Evolutionary conservation across 2,797 vertebrate species (phyloP).

Genomic region (Erethizon dorsatum): DNA sequence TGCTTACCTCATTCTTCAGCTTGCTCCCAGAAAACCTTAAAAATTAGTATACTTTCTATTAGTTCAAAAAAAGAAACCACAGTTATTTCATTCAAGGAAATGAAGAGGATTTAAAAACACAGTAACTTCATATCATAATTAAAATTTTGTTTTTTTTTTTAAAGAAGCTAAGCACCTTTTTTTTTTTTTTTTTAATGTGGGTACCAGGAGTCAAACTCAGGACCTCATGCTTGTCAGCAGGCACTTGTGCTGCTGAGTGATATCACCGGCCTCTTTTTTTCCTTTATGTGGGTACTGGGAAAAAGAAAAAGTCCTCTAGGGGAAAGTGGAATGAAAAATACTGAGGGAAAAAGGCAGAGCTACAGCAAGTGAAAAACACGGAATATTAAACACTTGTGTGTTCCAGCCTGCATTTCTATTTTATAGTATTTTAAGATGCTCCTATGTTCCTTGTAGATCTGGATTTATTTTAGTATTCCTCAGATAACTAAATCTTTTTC

Average conservation of each 20-base stretch:
- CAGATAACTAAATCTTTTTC: background rate
- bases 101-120: conserved; percentile 21
- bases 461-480: conserved; percentile 18
- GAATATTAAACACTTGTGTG: background rate
- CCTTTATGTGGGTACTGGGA: too few species aligned
- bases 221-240: too few species aligned
- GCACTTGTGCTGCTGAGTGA: too few species aligned
- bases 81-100: conserved; percentile 59
- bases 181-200: background rate
- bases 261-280: too few species aligned
- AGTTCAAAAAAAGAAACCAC: conserved; percentile 72
- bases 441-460: background rate
- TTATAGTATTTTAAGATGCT: background rate
- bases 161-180: conserved; percentile 32
- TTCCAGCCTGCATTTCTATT: background rate
- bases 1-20: conserved; percentile 97
- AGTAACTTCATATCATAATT: conserved; percentile 18
- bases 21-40: conserved; percentile 99
- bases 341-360: background rate
- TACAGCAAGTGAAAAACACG: background rate
- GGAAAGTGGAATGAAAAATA: conserved; percentile 52
- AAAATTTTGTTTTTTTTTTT: background rate
- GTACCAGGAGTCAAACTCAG: too few species aligned
- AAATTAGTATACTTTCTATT: conserved; percentile 84
- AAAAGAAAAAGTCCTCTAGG: background rate